A percentile compares a stretch with the other conserved stretches of the same genome.
These are phyloP conservation scores for Masnerella sp. DNA, from an alignment of 2,888 invertebrate genomes.

Conservation along the genomic window DNA sequence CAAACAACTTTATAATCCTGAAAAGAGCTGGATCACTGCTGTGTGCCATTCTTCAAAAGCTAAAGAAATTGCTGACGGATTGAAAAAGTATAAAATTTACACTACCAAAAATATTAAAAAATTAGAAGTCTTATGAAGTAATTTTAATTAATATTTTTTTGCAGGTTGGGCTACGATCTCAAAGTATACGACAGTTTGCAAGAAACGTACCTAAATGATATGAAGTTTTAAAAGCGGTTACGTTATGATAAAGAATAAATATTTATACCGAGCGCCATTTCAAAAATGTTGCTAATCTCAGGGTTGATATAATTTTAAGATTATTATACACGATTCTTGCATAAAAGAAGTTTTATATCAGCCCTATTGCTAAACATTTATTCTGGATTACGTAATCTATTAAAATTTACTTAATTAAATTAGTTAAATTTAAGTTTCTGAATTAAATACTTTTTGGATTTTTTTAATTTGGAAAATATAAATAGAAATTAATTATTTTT, in stretches of 20 bases:
- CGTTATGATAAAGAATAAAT: neutral
- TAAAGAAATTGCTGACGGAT: conserved; percentile 82
- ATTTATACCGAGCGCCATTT: neutral
- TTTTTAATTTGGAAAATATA: too few relatives aligned
- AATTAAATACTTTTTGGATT: too few relatives aligned
- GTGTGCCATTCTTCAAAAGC: conserved; percentile 89
- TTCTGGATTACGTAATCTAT: too few relatives aligned
- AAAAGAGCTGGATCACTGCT: conserved; percentile 82
- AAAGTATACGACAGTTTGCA: conserved; percentile 82
- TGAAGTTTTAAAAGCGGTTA: conserved; percentile 19
- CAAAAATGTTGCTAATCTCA: conserved; percentile 10
- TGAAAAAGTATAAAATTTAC: conserved; percentile 84
- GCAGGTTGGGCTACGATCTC: conserved; percentile 81
- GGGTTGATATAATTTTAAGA: too few relatives aligned
- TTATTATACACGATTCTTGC: too few relatives aligned
- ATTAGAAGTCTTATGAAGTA: too few relatives aligned
- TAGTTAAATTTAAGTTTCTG: too few relatives aligned
- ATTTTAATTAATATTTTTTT: conserved; percentile 72
- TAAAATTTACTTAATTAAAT: too few relatives aligned
- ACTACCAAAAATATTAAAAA: too few relatives aligned
- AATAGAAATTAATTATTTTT: too few relatives aligned
- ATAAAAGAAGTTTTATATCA: too few relatives aligned
- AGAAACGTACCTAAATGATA: conserved; percentile 81
- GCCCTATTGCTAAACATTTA: too few relatives aligned
- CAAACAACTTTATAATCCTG: conserved; percentile 82